phyloP scores from a whole-genome alignment of 2,888 invertebrate species.

The Drosophila meridiana region DNA sequence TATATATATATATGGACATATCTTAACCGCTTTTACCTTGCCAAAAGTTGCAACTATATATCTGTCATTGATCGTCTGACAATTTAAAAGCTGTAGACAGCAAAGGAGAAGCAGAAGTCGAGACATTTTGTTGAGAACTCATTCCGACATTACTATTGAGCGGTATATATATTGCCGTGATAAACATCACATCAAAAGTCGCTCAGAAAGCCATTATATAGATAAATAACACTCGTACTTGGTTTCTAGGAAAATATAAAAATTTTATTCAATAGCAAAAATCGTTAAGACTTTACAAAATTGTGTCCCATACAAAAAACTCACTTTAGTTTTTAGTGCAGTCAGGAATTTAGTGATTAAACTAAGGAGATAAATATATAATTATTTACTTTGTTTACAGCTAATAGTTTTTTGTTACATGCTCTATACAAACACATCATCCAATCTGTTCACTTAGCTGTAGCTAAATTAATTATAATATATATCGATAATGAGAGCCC shows the following conservation, averaged over 20 bases:
- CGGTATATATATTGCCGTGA: conserved; percentile 39
- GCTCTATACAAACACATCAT: conserved; percentile 48
- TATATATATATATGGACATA: background rate
- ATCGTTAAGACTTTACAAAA: conserved; percentile 62
- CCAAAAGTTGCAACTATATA: conserved; percentile 40
- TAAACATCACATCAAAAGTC: conserved; percentile 36
- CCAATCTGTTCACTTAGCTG: conserved; percentile 20
- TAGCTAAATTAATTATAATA: conserved; percentile 54
- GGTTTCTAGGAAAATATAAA: conserved; percentile 74
- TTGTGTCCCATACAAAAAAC: conserved; percentile 50
- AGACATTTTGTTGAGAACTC: conserved; percentile 46
- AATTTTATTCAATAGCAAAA: conserved; percentile 71
- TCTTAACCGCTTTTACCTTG: conserved; percentile 31
- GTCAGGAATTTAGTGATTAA: conserved; percentile 43
- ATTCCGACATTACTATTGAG: background rate
- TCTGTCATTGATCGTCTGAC: conserved; percentile 9
- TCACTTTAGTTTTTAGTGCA: conserved; percentile 37
- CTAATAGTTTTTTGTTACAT: conserved; percentile 42
- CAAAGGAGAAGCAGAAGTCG: conserved; percentile 36
- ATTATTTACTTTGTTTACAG: conserved; percentile 44
- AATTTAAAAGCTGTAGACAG: conserved; percentile 22
- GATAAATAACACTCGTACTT: conserved; percentile 9
- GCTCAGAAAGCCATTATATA: background rate
- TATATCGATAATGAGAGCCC: conserved; percentile 40
- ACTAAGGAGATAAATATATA: conserved; percentile 40